Conservation (phyloP, 2,888 invertebrate species). For the Teleiodes luculella region DNA sequence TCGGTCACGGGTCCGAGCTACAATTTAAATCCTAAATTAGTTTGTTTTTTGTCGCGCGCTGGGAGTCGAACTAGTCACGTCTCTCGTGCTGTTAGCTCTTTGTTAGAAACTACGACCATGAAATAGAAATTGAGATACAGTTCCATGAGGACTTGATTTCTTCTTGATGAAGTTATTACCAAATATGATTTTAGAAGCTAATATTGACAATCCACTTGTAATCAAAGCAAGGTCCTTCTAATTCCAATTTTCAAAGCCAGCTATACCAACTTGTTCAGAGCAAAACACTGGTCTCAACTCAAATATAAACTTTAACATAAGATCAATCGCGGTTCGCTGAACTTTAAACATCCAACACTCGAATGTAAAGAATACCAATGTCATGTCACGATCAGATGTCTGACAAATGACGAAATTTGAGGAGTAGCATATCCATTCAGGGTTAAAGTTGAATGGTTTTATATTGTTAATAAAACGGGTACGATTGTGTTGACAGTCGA, state of each 20-base stretch:
- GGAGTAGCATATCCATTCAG: slow-evolving; percentile 32
- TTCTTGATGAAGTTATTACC: background rate
- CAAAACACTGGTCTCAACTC: background rate
- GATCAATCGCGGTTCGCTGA: background rate
- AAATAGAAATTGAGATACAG: slow-evolving; percentile 14
- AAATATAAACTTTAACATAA: background rate
- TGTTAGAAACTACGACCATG: slow-evolving; percentile 22
- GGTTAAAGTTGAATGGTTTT: slow-evolving; percentile 41
- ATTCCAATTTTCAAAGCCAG: too few species aligned
- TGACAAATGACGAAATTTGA: slow-evolving; percentile 53
- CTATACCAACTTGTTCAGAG: too few species aligned
- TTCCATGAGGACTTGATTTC: background rate
- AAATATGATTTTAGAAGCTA: background rate
- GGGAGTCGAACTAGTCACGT: slow-evolving; percentile 51
- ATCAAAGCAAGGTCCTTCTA: too few species aligned
- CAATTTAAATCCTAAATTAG: slow-evolving; percentile 69
- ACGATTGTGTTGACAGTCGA: slow-evolving; percentile 1
- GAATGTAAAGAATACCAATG: slow-evolving; percentile 37
- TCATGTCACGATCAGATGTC: slow-evolving; percentile 37
- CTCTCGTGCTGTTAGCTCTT: slow-evolving; percentile 19
- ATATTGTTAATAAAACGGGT: slow-evolving; percentile 5
- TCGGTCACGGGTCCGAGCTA: slow-evolving; percentile 53
- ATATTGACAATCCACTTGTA: too few species aligned
- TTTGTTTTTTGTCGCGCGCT: slow-evolving; percentile 65
- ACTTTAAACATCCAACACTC: slow-evolving; percentile 25